Conservation (phyloP, 1,140 invertebrate species). For the Bombus breviceps region DNA sequence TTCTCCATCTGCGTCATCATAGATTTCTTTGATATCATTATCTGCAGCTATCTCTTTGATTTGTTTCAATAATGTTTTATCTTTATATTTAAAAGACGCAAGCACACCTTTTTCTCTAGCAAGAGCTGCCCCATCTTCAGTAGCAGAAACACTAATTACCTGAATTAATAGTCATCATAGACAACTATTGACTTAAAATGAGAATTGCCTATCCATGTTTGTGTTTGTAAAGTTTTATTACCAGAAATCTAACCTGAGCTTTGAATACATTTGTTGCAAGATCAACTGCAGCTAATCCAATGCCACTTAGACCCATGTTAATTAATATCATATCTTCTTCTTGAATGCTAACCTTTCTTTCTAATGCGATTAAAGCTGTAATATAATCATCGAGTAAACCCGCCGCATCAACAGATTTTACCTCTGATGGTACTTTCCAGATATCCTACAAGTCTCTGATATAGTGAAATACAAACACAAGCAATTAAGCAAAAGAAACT, state of each 20-base stretch:
- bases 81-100: constrained; percentile 83
- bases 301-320: constrained; percentile 85
- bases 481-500: neutral
- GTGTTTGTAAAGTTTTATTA: neutral
- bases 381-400: constrained; percentile 84
- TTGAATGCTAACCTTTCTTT: constrained; percentile 82
- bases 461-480: neutral
- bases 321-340: constrained; percentile 83
- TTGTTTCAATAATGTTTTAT: constrained; percentile 82
- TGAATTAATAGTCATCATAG: constrained; percentile 62
- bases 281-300: constrained; percentile 86
- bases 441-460: constrained; percentile 81
- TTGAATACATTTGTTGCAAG: constrained; percentile 85
- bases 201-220: neutral
- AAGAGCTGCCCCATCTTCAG: constrained; percentile 83
- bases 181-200: neutral
- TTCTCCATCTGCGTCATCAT: constrained; percentile 85
- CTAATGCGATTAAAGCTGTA: constrained; percentile 84
- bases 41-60: constrained; percentile 83
- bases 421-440: constrained; percentile 82
- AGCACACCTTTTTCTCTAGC: constrained; percentile 85
- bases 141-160: constrained; percentile 85
- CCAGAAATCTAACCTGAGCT: constrained; percentile 80
- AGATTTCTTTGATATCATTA: constrained; percentile 84
- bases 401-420: constrained; percentile 81